phyloP scores from a whole-genome alignment of 2,113 vertebrate species.

The Eupsittula cactorum region DNA sequence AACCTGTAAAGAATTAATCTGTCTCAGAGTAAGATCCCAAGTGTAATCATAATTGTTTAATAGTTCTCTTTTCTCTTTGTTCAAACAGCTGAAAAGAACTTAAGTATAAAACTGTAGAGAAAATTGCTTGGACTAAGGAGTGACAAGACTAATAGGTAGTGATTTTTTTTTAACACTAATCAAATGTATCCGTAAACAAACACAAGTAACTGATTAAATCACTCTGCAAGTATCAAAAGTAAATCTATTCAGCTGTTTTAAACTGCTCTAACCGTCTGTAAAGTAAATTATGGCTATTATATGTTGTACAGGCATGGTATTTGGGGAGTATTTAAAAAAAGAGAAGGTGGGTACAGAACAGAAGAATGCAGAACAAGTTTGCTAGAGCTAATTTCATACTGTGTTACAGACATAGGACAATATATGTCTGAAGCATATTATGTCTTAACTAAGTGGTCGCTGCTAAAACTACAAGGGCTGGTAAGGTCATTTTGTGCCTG shows the following conservation, averaged over 20 bases:
- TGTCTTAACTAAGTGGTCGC: neutral
- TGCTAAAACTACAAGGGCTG: neutral
- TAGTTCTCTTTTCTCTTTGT: constrained; percentile 34
- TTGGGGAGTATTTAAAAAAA: neutral
- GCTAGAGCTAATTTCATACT: neutral
- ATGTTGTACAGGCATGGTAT: neutral
- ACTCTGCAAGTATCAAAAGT: neutral
- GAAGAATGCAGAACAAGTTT: neutral
- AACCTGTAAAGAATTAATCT: constrained; percentile 56
- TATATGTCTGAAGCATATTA: neutral
- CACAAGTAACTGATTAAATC: constrained; percentile 28
- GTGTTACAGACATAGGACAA: neutral
- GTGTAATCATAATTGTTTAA: constrained; percentile 48
- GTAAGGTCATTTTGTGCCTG: neutral
- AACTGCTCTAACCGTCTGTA: neutral
- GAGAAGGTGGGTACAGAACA: neutral
- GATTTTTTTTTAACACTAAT: constrained; percentile 25
- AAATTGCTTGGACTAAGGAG: constrained; percentile 24
- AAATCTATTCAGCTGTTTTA: constrained; percentile 31
- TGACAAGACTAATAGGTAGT: constrained; percentile 13
- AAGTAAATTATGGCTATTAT: neutral
- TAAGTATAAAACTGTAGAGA: constrained; percentile 8
- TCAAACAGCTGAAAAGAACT: constrained; percentile 29
- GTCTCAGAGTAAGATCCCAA: constrained; percentile 26
- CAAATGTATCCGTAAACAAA: constrained; percentile 10